Evolutionary conservation across 2,888 invertebrate genomes (phyloP).

Genomic region (Caradrina kadenii): DNA sequence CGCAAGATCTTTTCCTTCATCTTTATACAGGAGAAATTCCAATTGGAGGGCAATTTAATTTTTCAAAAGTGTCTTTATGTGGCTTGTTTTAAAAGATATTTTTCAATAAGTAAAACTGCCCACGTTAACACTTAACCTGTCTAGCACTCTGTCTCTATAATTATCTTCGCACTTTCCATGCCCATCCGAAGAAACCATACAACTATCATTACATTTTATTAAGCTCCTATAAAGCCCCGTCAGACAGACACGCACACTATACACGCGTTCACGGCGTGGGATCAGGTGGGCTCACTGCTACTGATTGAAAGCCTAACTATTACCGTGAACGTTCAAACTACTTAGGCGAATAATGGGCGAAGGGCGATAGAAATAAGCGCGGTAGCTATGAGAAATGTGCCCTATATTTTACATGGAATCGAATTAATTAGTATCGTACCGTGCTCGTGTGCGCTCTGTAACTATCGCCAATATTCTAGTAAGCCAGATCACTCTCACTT

Average conservation of each 20-base stretch:
- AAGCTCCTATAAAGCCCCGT: constrained; percentile 40
- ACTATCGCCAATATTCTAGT: not conserved
- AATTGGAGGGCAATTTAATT: too few species aligned
- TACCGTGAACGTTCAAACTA: constrained; percentile 28
- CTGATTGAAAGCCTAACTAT: constrained; percentile 44
- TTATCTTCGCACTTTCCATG: constrained; percentile 2
- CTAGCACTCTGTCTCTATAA: too few species aligned
- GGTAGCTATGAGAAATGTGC: not conserved
- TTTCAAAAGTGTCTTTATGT: too few species aligned
- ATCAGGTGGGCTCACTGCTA: constrained; percentile 38
- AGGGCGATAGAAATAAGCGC: constrained; percentile 20
- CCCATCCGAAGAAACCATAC: constrained; percentile 38
- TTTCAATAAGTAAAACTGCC: not conserved
- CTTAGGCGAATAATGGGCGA: constrained; percentile 35
- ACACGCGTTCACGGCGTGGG: constrained; percentile 12
- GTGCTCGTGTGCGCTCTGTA: not conserved
- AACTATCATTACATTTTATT: constrained; percentile 43
- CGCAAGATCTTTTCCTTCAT: too few species aligned
- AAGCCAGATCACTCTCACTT: not conserved
- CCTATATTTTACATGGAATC: not conserved
- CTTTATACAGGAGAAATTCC: too few species aligned
- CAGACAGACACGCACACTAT: constrained; percentile 39
- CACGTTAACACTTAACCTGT: too few species aligned
- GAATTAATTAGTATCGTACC: not conserved
- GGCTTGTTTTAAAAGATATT: too few species aligned